Evolutionary conservation across 1,140 invertebrate species (phyloP).

Genomic region (Pachypeltis micranthus): DNA sequence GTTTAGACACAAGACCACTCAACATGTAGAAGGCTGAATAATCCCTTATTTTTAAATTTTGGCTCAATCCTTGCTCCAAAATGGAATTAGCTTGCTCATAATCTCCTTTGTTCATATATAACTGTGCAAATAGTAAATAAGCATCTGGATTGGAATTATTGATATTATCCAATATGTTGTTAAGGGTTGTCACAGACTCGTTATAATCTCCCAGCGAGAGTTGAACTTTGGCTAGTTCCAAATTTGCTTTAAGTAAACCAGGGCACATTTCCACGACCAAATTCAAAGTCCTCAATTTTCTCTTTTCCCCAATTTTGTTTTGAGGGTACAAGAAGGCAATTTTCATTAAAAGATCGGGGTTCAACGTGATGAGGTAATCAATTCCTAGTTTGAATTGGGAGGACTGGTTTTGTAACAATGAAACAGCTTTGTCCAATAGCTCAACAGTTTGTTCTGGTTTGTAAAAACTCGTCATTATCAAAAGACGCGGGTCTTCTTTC

Average conservation of each 20-base stretch:
- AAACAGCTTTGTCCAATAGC: conserved; percentile 57
- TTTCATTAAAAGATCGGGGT: conserved; percentile 76
- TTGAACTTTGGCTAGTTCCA: conserved; percentile 29
- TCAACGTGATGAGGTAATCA: conserved; percentile 59
- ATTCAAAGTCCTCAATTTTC: conserved; percentile 55
- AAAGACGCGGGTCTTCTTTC: conserved; percentile 41
- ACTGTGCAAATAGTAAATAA: conserved; percentile 79
- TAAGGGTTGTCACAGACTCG: conserved; percentile 49
- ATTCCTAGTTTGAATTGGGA: conserved; percentile 55
- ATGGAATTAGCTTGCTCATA: conserved; percentile 68
- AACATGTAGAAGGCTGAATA: conserved; percentile 83
- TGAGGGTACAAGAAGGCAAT: conserved; percentile 65
- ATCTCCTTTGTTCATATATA: conserved; percentile 55
- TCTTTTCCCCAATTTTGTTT: conserved; percentile 27
- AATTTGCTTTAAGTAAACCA: conserved; percentile 58
- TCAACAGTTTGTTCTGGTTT: conserved; percentile 43
- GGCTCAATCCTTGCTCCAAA: conserved; percentile 76
- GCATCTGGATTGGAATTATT: conserved; percentile 69
- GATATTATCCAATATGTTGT: conserved; percentile 57
- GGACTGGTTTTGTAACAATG: conserved; percentile 50
- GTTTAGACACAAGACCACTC: conserved; percentile 67
- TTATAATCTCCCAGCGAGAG: conserved; percentile 63
- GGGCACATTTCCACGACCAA: conserved; percentile 67
- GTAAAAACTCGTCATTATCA: conserved; percentile 58
- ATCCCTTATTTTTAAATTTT: conserved; percentile 83